Evolutionary conservation across 2,888 invertebrate species (phyloP), one percentile per base, ranked within the genome.

Genomic region (Eristalinus sepulchralis): DNA sequence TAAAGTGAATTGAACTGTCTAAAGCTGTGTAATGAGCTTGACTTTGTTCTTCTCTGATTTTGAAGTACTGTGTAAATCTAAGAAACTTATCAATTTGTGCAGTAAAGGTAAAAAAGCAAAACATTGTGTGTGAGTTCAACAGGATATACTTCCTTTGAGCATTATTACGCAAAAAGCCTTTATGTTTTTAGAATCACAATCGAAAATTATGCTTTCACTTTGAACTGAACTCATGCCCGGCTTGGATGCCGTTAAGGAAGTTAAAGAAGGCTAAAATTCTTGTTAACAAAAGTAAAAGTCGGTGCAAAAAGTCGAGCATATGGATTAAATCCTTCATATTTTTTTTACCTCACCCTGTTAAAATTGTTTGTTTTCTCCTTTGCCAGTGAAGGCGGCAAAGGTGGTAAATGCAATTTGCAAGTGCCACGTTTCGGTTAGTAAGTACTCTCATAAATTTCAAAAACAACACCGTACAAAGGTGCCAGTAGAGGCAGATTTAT

Each of bases 321-420:
- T 17, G 47, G n/a, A 47, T 17, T n/a, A 17, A 47, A 8, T 17
- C 17, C 17, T 17, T 47, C 9, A 47, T 34, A 60, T 31, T 59
- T 20, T 60, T 24, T 59, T 64, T 11, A 2, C 33, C 27, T 57
- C 36, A 24, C 39, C 34, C 60, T 13, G 47, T 33, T 67, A 39
- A 20, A 59, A 20, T 11, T 24, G 53, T 55, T 20, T 67, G 62
- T 62, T 47, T 47, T 57, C 31, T n/a, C 36, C 59, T 47, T 71
- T 71, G 31, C 27, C 6, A 17, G 47, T n/a, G n/a, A 47, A 8
- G 47, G 64, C 55, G 13, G 24, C 55, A 78, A 60, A 64, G 64
- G 70, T 63, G 70, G 78, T 64, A 59, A 79, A 79, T 73, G 80
- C 80, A 73, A 80, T 80, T 73, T 80, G 73, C 80, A 80, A 73